These are phyloP conservation scores for Parazoanthus swiftii DNA, from an alignment of 92 coral and sea anemone species.

Conservation along the genomic window DNA sequence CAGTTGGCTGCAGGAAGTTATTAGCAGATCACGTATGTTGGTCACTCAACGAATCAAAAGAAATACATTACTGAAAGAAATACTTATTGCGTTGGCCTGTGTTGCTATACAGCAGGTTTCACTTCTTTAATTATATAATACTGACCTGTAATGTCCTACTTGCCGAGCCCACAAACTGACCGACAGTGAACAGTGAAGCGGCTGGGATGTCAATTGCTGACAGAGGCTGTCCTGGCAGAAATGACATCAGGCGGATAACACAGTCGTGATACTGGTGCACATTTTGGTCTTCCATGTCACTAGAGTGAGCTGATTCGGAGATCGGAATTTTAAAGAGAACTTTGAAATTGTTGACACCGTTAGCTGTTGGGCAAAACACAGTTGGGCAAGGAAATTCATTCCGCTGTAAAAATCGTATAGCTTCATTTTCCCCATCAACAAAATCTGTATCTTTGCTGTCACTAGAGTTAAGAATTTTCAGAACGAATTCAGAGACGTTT, in stretches of 20 bases:
- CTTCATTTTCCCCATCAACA: conserved; percentile 26
- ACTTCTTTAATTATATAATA: background rate
- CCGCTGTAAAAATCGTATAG: conserved; percentile 28
- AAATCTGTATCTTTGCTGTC: conserved; percentile 36
- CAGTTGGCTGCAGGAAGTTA: no score
- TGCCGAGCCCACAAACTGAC: conserved; percentile 30
- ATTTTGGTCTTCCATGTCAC: background rate
- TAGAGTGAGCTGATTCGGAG: background rate
- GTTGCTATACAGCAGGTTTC: background rate
- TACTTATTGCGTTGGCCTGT: background rate
- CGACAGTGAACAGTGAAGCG: background rate
- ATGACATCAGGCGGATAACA: conserved; percentile 12
- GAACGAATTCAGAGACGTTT: conserved; percentile 10
- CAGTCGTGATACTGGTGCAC: background rate
- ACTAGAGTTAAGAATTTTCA: conserved; percentile 32
- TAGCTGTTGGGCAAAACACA: conserved; percentile 6
- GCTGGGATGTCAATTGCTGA: background rate
- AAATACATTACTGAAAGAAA: no score
- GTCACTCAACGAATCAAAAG: no score
- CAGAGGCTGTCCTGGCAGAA: conserved; percentile 1
- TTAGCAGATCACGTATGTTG: no score
- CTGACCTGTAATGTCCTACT: conserved; percentile 26
- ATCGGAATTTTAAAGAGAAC: conserved; percentile 3
- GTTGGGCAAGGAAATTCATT: conserved; percentile 25
- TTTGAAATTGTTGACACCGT: conserved; percentile 7